Conservation (phyloP, 2,113 vertebrate genomes). For the Helogale parvula region DNA sequence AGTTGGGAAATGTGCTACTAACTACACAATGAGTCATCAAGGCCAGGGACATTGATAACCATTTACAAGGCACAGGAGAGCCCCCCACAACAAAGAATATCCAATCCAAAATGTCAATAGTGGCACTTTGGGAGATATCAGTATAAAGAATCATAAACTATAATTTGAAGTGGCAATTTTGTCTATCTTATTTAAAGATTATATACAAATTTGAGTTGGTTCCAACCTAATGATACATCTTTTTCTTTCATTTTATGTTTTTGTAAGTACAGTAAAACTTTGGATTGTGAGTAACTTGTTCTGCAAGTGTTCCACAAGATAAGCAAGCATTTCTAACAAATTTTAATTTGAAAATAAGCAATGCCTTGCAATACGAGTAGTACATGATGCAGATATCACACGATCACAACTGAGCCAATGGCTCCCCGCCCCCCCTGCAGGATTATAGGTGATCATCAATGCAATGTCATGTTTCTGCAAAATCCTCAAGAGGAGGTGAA, state of each 20-base stretch:
- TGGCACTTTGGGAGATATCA: neutral
- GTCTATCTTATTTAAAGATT: slow-evolving; percentile 18
- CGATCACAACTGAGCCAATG: too few relatives aligned
- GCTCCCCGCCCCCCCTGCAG: too few relatives aligned
- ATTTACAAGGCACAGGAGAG: neutral
- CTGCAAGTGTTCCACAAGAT: too few relatives aligned
- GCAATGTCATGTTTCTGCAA: too few relatives aligned
- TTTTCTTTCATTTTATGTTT: neutral
- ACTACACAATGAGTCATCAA: neutral
- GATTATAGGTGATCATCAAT: too few relatives aligned
- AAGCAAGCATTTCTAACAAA: too few relatives aligned
- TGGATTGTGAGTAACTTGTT: too few relatives aligned
- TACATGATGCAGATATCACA: too few relatives aligned
- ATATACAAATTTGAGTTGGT: neutral
- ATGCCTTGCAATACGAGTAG: too few relatives aligned
- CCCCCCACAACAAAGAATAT: neutral
- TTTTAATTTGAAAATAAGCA: too few relatives aligned
- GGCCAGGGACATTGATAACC: neutral
- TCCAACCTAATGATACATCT: neutral
- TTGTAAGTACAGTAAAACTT: neutral
- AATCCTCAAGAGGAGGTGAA: too few relatives aligned
- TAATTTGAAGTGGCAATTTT: neutral
- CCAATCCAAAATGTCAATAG: neutral
- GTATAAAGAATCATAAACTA: neutral
- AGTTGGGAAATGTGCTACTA: neutral